Conservation (phyloP, 2,797 vertebrate species). For the Propithecus deckenii region DNA sequence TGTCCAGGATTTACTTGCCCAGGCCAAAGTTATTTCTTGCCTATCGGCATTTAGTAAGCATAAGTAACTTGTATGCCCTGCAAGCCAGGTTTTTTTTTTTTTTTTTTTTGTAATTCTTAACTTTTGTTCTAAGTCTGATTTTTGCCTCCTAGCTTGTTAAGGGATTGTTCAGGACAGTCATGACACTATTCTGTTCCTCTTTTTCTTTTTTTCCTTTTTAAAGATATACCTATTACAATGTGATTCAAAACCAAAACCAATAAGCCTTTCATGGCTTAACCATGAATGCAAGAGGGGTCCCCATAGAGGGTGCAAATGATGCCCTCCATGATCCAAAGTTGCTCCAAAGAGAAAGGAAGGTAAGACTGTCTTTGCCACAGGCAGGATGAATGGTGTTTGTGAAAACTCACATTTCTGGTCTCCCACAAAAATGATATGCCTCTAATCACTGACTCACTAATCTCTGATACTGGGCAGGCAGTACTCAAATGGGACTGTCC, state of each 20-base stretch:
- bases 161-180: neutral
- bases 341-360: neutral
- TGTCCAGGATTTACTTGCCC: neutral
- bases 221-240: neutral
- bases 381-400: neutral
- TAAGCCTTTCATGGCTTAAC: neutral
- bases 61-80: neutral
- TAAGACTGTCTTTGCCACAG: neutral
- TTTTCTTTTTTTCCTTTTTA: neutral
- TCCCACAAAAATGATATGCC: neutral
- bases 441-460: neutral
- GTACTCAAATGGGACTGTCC: neutral
- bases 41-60: neutral
- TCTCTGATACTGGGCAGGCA: neutral
- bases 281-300: neutral
- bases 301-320: neutral
- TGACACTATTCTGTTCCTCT: neutral
- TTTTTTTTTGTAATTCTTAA: neutral
- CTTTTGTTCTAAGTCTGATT: neutral
- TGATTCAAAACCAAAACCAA: neutral
- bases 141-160: neutral
- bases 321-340: neutral
- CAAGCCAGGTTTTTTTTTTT: neutral
- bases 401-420: neutral
- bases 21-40: neutral